Evolutionary conservation across 2,113 vertebrate species (phyloP).

Genomic region (Ia io): DNA sequence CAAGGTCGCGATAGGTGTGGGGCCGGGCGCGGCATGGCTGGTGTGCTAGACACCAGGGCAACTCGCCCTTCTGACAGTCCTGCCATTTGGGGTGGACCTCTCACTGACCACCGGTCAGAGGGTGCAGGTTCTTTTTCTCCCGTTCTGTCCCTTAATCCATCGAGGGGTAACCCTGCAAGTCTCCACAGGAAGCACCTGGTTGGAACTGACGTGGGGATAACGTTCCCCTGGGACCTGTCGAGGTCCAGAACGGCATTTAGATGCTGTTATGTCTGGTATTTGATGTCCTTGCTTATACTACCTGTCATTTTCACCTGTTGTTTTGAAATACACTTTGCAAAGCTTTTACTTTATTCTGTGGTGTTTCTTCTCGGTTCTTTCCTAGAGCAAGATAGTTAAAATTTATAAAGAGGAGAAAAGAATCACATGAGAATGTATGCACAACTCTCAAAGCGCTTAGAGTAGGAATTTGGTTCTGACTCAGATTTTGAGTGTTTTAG

Average conservation of each 20-base stretch:
- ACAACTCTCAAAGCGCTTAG: neutral
- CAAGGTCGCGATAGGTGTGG: fast-evolving
- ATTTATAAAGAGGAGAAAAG: neutral
- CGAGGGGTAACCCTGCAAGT: neutral
- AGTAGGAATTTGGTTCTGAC: neutral
- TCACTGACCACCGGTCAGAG: neutral
- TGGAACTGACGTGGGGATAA: neutral
- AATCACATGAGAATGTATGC: neutral
- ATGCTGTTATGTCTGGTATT: neutral
- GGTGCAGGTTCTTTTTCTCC: too few species aligned
- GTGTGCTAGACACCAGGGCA: neutral
- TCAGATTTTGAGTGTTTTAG: neutral
- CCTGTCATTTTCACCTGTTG: constrained; percentile 4
- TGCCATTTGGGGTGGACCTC: neutral
- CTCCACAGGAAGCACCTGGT: neutral
- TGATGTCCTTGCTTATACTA: neutral
- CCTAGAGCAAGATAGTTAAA: constrained; percentile 1
- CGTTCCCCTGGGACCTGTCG: neutral
- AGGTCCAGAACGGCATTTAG: neutral
- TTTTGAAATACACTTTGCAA: neutral
- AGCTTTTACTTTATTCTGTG: neutral
- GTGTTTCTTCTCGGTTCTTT: neutral
- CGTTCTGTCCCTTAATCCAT: neutral
- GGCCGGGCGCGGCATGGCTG: neutral
- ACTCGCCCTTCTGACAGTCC: neutral